These are phyloP conservation scores for Mesoclemmys tuberculata DNA, from an alignment of 2,113 vertebrate genomes.

Conservation along the genomic window DNA sequence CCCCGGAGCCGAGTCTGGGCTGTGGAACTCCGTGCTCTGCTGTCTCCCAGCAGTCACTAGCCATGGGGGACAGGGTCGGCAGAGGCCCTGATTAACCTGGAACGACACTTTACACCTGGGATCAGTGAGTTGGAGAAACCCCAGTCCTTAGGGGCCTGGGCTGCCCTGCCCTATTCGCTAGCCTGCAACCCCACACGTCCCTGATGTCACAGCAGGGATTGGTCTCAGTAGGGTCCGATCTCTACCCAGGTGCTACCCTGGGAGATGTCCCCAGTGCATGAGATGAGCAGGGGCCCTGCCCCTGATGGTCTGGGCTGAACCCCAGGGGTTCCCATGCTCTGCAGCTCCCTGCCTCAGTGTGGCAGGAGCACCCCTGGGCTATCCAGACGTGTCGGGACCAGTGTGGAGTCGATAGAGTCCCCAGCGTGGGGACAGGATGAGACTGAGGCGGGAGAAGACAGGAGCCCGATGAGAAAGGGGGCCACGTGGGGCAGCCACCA, in stretches of 20 bases:
- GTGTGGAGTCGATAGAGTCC: not conserved
- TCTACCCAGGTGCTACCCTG: not conserved
- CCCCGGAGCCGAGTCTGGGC: no score
- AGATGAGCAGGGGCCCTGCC: not conserved
- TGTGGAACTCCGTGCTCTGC: not conserved
- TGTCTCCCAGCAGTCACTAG: not conserved
- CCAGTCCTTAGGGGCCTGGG: not conserved
- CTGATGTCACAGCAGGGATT: not conserved
- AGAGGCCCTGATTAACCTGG: not conserved
- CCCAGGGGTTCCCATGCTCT: not conserved
- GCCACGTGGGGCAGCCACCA: not conserved
- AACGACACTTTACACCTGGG: no score
- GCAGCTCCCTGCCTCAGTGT: not conserved
- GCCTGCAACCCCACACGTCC: not conserved
- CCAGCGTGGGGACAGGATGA: not conserved
- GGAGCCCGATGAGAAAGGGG: not conserved
- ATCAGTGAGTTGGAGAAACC: not conserved
- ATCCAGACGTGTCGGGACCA: not conserved
- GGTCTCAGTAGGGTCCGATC: not conserved
- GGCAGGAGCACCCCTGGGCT: not conserved
- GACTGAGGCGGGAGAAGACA: not conserved
- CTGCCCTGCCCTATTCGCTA: not conserved
- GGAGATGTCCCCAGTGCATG: not conserved
- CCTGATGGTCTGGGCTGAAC: not conserved
- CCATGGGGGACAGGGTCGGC: not conserved